Evolutionary conservation across 2,113 vertebrate genomes (phyloP).

Genomic region (Chaetodon trifascialis): DNA sequence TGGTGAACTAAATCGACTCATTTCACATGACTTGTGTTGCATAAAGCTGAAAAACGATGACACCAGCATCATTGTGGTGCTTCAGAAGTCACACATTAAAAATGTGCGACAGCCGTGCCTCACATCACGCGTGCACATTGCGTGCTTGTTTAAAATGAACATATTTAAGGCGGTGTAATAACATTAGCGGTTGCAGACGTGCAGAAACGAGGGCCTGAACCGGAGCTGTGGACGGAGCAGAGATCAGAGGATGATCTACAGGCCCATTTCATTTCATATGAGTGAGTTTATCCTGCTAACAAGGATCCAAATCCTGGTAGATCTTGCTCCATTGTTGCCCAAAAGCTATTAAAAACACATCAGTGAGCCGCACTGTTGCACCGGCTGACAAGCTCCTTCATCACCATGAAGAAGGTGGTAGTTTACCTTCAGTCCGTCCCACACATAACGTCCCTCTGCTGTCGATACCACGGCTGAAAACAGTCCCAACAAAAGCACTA

Average conservation of each 20-base stretch:
- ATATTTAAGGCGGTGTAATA: neutral
- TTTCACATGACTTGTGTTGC: conserved; percentile 22
- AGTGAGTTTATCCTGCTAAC: too few species aligned
- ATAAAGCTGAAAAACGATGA: conserved; percentile 49
- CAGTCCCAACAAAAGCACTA: neutral
- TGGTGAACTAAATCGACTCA: conserved; percentile 30
- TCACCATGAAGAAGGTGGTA: neutral
- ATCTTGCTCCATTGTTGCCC: too few species aligned
- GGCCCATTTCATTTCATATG: too few species aligned
- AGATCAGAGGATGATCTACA: too few species aligned
- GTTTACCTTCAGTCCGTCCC: neutral
- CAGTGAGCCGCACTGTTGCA: neutral
- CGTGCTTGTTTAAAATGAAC: conserved; percentile 18
- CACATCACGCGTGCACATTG: conserved; percentile 34
- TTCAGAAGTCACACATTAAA: conserved; percentile 25
- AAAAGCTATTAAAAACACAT: neutral
- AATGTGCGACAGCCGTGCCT: neutral
- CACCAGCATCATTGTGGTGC: conserved; percentile 30
- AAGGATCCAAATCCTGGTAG: too few species aligned
- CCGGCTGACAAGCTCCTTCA: neutral
- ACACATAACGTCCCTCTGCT: neutral
- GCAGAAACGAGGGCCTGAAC: conserved; percentile 2
- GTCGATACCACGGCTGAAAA: neutral
- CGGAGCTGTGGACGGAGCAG: too few species aligned
- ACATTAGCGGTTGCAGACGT: neutral